Evolutionary conservation across 2,888 invertebrate genomes (phyloP), one percentile per base, ranked within the genome.

Genomic region (Drosophila infuscata): DNA sequence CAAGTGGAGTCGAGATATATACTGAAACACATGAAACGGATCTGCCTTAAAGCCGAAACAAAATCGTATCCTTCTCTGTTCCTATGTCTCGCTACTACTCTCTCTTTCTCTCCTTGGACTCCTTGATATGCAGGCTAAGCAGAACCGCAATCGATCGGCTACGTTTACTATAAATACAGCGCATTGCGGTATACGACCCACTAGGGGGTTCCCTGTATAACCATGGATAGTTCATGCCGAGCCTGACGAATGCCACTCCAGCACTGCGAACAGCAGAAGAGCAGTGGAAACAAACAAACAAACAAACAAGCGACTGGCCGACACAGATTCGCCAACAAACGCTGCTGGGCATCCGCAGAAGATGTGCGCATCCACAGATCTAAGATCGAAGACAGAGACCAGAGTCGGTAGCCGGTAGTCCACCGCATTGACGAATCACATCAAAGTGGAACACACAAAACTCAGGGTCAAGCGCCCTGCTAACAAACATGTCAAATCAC

Each of bases 401-500:
- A 32, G 20, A 53, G 73, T 66, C 83, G 77, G 82, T 88, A 89
- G 86, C 82, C 76, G 77, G 85, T 81, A 82, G 89, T 90, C 78
- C 88, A 91, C 91, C 92, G 82, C 92, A 91, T 80, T 91, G 91
- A 91, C 91, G 91, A 91, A 91, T 91, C 86, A 84, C 82, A 91
- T 91, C 91, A 91, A 91, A 91, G 91, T 91, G 91, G 83, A 91
- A 91, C 91, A 88, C 78, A 57, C 78, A 57, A 59, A 68, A 68
- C 57, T 66, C 74, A 62, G 65, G 68, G 74, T 84, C 87, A 89
- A 76, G 87, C 79, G 61, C 62, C 79, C 79, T 75, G 89, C 87
- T 81, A 86, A 90, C 77, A 88, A 79, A 89, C 84, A 87, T 90
- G 87, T 90, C 90, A 88, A 88, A 79, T 75, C 83, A 77, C 43